Percentiles rank a stretch among this genome's conserved stretches.
Conservation (phyloP, 2,888 invertebrate species). For the Pharmacophagus antenor region DNA sequence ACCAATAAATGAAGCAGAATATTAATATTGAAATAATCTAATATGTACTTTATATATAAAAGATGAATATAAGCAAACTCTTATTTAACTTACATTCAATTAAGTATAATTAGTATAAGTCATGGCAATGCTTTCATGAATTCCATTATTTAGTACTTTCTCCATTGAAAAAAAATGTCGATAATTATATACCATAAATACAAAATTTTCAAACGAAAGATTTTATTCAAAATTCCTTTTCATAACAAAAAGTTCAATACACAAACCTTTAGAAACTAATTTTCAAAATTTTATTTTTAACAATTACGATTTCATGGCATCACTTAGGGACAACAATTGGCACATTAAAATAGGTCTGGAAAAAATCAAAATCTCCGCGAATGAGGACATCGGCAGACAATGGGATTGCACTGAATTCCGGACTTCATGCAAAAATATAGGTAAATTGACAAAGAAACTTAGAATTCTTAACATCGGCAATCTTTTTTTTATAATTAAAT, state of each 20-base stretch:
- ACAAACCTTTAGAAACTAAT: not conserved
- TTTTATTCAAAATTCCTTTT: not conserved
- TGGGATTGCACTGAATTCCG: constrained; percentile 29
- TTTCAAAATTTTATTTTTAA: not conserved
- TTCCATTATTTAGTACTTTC: no score
- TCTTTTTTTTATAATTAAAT: no score
- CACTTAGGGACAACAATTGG: not conserved
- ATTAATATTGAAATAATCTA: no score
- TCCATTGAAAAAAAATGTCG: no score
- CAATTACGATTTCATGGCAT: not conserved
- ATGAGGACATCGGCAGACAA: constrained; percentile 46
- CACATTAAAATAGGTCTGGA: not conserved
- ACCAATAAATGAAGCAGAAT: no score
- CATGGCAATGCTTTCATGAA: no score
- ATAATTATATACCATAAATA: no score
- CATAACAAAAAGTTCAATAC: not conserved
- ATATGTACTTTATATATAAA: no score
- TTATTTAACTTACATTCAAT: no score
- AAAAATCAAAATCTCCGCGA: constrained; percentile 44
- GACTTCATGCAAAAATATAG: constrained; percentile 3
- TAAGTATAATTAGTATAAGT: no score
- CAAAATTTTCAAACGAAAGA: no score
- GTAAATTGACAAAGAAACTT: constrained; percentile 11
- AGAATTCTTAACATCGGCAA: not conserved
- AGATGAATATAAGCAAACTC: no score